These are phyloP conservation scores for Herpailurus yagouaroundi DNA, from an alignment of 2,113 vertebrate species.

Conservation along the genomic window DNA sequence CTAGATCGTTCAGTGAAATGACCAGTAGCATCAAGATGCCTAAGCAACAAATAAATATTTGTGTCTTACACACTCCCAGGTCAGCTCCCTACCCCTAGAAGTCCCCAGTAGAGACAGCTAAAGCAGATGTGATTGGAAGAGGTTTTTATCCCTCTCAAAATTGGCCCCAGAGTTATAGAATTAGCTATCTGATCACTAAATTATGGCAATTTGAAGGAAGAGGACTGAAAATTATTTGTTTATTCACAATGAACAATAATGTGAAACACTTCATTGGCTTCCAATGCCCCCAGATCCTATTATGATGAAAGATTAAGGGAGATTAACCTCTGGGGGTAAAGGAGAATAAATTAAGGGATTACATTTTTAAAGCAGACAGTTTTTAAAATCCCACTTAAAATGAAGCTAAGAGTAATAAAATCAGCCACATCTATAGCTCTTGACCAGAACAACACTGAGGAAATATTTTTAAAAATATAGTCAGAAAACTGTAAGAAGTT, in stretches of 20 bases:
- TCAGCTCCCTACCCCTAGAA: neutral
- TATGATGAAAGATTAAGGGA: conserved; percentile 62
- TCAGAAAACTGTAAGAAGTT: conserved; percentile 71
- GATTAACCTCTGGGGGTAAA: conserved; percentile 47
- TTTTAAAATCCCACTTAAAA: conserved; percentile 50
- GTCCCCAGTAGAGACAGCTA: neutral
- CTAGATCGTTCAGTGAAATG: conserved; percentile 26
- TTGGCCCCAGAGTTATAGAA: conserved; percentile 14
- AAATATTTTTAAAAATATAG: conserved; percentile 65
- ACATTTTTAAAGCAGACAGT: conserved; percentile 18
- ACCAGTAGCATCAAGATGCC: neutral
- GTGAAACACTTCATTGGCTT: conserved; percentile 56
- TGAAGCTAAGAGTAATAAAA: conserved; percentile 18
- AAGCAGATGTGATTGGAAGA: neutral
- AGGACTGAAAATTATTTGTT: conserved; percentile 59
- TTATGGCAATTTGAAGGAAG: conserved; percentile 5
- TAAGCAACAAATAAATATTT: neutral
- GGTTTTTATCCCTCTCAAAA: neutral
- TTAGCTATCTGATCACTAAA: conserved; percentile 42
- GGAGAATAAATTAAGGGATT: conserved; percentile 34
- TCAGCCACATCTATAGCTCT: conserved; percentile 24
- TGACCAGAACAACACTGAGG: conserved; percentile 27
- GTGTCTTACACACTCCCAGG: neutral
- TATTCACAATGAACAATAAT: conserved; percentile 43
- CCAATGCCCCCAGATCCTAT: conserved; percentile 40